These are phyloP conservation scores for Limnephilus marmoratus DNA, from an alignment of 2,888 invertebrate genomes.

Conservation along the genomic window DNA sequence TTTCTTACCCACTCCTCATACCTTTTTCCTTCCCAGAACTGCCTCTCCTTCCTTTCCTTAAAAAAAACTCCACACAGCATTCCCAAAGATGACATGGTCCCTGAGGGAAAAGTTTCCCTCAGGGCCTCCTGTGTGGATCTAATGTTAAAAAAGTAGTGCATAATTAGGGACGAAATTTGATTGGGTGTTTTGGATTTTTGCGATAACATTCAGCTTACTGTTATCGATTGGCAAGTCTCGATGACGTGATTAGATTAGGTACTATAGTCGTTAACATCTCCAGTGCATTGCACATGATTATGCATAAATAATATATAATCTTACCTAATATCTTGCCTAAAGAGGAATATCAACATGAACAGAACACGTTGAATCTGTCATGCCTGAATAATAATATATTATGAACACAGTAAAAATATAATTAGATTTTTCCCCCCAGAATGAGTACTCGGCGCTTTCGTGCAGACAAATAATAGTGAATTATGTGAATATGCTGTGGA, in stretches of 20 bases:
- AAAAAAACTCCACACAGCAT: too few species aligned
- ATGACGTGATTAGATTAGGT: background rate
- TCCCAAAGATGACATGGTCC: too few species aligned
- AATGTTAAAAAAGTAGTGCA: too few species aligned
- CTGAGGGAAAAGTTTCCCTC: too few species aligned
- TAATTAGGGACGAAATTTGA: background rate
- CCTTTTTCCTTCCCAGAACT: too few species aligned
- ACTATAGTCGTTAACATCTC: background rate
- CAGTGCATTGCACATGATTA: background rate
- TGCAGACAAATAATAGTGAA: background rate
- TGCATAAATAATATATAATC: background rate
- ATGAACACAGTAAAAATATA: background rate
- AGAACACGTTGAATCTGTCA: background rate
- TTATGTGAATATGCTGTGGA: background rate
- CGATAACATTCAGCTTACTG: background rate
- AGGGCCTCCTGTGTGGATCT: too few species aligned
- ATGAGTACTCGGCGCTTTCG: background rate
- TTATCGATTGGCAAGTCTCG: background rate
- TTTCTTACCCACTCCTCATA: too few species aligned
- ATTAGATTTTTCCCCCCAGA: background rate
- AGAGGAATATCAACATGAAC: background rate
- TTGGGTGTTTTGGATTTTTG: background rate
- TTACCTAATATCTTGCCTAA: background rate
- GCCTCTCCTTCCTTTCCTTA: too few species aligned
- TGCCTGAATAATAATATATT: background rate